Conservation (phyloP, 53 echinoderm and acorn worm genomes). For the Luidia sarsii region DNA sequence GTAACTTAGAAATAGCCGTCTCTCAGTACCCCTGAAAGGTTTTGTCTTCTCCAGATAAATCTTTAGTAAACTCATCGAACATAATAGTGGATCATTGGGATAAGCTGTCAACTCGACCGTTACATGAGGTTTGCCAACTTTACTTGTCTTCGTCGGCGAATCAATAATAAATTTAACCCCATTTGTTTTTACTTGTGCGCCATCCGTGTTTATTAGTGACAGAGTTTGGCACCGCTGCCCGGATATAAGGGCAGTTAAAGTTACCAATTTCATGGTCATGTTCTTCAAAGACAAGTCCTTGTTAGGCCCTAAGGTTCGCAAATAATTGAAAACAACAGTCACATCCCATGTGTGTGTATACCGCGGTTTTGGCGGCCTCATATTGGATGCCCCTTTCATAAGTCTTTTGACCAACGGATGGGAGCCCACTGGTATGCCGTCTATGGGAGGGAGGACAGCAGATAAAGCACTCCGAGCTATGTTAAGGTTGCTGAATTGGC, state of each 20-base stretch:
- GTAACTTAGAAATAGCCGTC: constrained; percentile 2
- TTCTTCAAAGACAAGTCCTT: neutral
- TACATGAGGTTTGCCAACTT: neutral
- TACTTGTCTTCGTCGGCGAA: no score
- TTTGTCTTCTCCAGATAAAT: neutral
- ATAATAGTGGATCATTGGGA: neutral
- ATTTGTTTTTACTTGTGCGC: no score
- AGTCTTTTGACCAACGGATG: neutral
- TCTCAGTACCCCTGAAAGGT: constrained; percentile 4
- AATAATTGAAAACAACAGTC: neutral
- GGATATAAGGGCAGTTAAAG: constrained; percentile 1
- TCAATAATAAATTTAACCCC: no score
- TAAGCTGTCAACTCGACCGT: neutral
- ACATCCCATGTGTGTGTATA: constrained; percentile 12
- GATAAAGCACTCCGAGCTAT: neutral
- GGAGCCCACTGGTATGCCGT: neutral
- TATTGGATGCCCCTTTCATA: constrained; percentile 7
- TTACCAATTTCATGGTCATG: neutral
- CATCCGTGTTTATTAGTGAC: no score
- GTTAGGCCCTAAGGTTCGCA: neutral
- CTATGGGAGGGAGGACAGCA: neutral
- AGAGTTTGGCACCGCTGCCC: no score
- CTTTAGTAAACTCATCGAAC: neutral
- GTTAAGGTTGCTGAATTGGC: neutral
- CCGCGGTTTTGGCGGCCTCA: neutral